Percentiles rank a stretch among this genome's conserved stretches.
These are phyloP conservation scores for Caenorhabditis macrosperma DNA, from an alignment of 2,888 invertebrate species.

Conservation along the genomic window DNA sequence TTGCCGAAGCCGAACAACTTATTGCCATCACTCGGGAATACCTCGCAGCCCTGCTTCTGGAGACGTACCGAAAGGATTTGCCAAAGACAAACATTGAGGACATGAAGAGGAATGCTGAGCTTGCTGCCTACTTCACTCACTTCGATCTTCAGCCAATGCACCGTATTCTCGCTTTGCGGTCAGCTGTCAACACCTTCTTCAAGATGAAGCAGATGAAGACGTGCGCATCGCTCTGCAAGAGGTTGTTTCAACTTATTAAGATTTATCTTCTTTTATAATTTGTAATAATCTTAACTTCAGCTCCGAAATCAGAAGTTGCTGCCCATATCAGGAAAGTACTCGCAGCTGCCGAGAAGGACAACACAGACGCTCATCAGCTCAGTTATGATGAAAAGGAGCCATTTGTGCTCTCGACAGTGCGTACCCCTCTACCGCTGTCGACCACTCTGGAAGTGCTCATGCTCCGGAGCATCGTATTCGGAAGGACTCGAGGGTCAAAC, in stretches of 20 bases:
- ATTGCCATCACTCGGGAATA: conserved; percentile 94
- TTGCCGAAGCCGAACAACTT: conserved; percentile 87
- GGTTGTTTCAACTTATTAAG: conserved; percentile 89
- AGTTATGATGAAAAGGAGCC: conserved; percentile 98
- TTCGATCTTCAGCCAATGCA: conserved; percentile 96
- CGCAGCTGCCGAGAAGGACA: conserved; percentile 75
- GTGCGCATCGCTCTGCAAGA: conserved; percentile 93
- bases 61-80: conserved; percentile 73
- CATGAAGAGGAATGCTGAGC: conserved; percentile 87
- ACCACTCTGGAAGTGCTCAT: conserved; percentile 85
- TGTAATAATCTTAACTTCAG: conserved; percentile 54
- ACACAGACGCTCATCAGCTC: conserved; percentile 81
- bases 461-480: conserved; percentile 91
- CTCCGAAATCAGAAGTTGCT: conserved; percentile 93
- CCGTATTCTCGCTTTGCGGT: conserved; percentile 91
- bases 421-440: conserved; percentile 89
- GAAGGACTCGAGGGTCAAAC: conserved; percentile 81
- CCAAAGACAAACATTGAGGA: conserved; percentile 64
- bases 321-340: conserved; percentile 89
- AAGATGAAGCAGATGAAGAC: conserved; percentile 96
- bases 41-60: conserved; percentile 89
- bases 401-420: conserved; percentile 92
- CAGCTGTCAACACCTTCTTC: conserved; percentile 96
- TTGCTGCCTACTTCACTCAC: conserved; percentile 97
- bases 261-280: neutral